These are phyloP conservation scores for Chloroclysta siterata DNA, from an alignment of 2,888 invertebrate species.

Conservation along the genomic window DNA sequence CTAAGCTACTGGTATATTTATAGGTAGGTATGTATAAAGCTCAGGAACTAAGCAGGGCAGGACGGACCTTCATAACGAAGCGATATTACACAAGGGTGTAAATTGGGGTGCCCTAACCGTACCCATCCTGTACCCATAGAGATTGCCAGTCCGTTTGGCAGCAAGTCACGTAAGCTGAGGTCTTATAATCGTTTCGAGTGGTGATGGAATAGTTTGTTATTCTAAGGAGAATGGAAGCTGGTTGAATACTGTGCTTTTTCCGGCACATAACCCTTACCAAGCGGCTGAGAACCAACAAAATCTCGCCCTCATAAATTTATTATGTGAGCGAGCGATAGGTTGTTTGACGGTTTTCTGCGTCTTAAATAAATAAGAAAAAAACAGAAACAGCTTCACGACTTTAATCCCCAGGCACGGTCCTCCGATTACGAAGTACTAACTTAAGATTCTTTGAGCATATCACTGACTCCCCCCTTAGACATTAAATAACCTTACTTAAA, in stretches of 20 bases:
- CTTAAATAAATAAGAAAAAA: too few relatives aligned
- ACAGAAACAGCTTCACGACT: too few relatives aligned
- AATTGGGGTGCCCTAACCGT: conserved; percentile 75
- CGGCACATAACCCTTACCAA: background rate
- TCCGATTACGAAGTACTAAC: too few relatives aligned
- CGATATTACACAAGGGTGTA: conserved; percentile 79
- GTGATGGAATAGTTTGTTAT: conserved; percentile 15
- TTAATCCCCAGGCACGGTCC: too few relatives aligned
- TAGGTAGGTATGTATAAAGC: conserved; percentile 20
- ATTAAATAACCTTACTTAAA: too few relatives aligned
- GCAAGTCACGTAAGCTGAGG: conserved; percentile 78
- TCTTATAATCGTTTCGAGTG: conserved; percentile 38
- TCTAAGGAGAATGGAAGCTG: conserved; percentile 1
- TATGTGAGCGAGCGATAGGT: too few relatives aligned
- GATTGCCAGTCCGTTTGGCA: conserved; percentile 75
- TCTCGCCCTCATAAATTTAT: too few relatives aligned
- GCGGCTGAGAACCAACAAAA: too few relatives aligned
- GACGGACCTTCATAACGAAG: conserved; percentile 71
- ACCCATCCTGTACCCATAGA: conserved; percentile 65
- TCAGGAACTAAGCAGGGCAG: conserved; percentile 31
- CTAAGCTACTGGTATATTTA: background rate
- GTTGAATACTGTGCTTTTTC: background rate
- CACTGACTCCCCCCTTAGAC: too few relatives aligned
- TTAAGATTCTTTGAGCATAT: too few relatives aligned
- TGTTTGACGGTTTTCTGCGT: too few relatives aligned